A percentile compares a stretch with the other conserved stretches of the same genome.
Evolutionary conservation across 2,888 invertebrate species (phyloP).

Genomic region (Drosophila glabriapex): DNA sequence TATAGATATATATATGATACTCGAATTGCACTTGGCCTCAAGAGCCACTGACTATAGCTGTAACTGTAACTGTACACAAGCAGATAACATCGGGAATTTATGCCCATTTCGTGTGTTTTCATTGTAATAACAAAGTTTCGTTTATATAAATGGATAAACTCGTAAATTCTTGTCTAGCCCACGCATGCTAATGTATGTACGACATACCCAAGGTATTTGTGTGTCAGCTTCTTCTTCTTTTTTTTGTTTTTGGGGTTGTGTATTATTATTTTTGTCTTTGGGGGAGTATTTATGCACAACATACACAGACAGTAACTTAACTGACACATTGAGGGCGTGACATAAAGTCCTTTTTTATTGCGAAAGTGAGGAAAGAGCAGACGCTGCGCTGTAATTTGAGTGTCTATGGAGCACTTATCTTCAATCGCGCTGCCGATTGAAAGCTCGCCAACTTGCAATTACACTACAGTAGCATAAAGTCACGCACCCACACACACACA

Average conservation of each 20-base stretch:
- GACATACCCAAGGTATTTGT: conserved; percentile 4
- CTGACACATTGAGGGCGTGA: conserved; percentile 59
- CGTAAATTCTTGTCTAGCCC: conserved; percentile 54
- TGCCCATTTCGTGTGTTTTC: conserved; percentile 57
- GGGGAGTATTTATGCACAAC: conserved; percentile 13
- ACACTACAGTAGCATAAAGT: conserved; percentile 56
- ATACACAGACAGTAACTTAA: conserved; percentile 9
- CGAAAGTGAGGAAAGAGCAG: conserved; percentile 46
- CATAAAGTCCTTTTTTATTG: conserved; percentile 62
- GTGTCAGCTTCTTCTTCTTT: not conserved
- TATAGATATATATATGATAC: not conserved
- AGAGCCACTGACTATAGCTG: not conserved
- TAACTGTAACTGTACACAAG: conserved; percentile 30
- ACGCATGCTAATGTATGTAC: conserved; percentile 32
- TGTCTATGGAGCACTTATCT: conserved; percentile 70
- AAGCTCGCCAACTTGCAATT: conserved; percentile 69
- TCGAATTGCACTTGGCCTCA: not conserved
- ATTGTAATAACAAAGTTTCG: conserved; percentile 68
- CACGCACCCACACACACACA: conserved; percentile 50
- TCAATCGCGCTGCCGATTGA: conserved; percentile 54
- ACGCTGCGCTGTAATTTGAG: conserved; percentile 70
- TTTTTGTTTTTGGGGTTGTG: not conserved
- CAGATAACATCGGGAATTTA: conserved; percentile 58
- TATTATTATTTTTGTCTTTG: conserved; percentile 10
- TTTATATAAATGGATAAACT: conserved; percentile 52